These are phyloP conservation scores for Drosophila ustulata DNA, from an alignment of 2,888 invertebrate species.

Conservation along the genomic window DNA sequence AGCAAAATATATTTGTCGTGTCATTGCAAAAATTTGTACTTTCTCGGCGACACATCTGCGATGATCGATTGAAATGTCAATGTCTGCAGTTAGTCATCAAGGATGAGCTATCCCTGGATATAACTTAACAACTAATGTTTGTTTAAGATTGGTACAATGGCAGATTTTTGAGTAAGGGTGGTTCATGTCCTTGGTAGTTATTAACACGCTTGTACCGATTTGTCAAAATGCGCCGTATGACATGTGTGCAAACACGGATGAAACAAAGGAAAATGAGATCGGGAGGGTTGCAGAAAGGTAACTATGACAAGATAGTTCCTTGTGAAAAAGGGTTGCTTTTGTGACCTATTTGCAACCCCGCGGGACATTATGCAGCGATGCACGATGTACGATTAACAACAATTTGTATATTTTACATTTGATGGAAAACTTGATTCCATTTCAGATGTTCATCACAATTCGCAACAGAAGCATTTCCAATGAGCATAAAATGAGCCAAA, in stretches of 20 bases:
- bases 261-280: conserved; percentile 52
- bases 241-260: conserved; percentile 76
- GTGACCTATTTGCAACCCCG: conserved; percentile 48
- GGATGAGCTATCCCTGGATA: conserved; percentile 25
- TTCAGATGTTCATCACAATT: conserved; percentile 52
- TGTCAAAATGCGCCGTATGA: conserved; percentile 74
- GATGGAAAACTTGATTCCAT: conserved; percentile 56
- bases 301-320: conserved; percentile 1
- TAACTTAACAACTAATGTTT: conserved; percentile 21
- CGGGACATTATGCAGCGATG: conserved; percentile 34
- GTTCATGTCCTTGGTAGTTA: conserved; percentile 56
- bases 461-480: conserved; percentile 43
- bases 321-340: conserved; percentile 49
- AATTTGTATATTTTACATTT: conserved; percentile 78
- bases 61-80: conserved; percentile 63
- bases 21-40: conserved; percentile 29
- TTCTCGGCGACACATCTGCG: conserved; percentile 57
- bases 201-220: conserved; percentile 77
- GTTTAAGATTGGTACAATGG: neutral
- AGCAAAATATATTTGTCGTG: neutral
- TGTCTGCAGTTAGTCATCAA: conserved; percentile 25
- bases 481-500: conserved; percentile 12
- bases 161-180: conserved; percentile 24
- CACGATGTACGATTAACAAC: conserved; percentile 53
- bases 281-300: conserved; percentile 12